Evolutionary conservation across 1,140 invertebrate genomes (phyloP), one percentile per base, ranked within the genome.

Genomic region (Ericerus pela): DNA sequence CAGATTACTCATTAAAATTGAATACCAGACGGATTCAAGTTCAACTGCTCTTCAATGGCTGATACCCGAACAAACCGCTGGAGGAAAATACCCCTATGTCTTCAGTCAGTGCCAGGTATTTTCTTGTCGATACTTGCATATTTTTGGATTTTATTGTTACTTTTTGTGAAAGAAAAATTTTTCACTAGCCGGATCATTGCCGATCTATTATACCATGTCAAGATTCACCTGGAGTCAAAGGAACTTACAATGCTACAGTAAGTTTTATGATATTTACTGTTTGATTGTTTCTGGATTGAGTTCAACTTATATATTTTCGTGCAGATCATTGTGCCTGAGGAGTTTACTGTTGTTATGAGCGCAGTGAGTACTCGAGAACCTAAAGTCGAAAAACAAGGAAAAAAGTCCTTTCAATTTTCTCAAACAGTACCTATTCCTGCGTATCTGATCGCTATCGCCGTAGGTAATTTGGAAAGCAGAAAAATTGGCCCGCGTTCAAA

Each of bases 171-270:
- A 31, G 22, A 36, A 14, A 6, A 6, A 57, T 56, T 52, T 53
- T 36, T 59, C 33, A 58, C 16, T 28, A 93, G 82, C 81, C 92
- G 11, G 92, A 95, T 62, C 87, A 93, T 73, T 83, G 84, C 1
- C 74, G 91, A 51, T 87, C 88, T 8, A 78, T 96, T 56, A 57
- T 94, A 12, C 93, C 94, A 2, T 95, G 91, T 66, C 92, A 96
- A 76, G 93, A 97, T 71, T 87, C 90, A 0, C 92, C 93, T 2
- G 75, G 78, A n/a, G 84, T 93, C 0, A 97, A 96, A 72, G 78
- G 79, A 57, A 82, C 85, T 2, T 96, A 93, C 65, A 76, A 77
- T 55, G 90, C 92, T 2, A 77, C 79, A 60, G 83, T 94, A 71
- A 71, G 68, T 66, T 59, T 51, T 28, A 20, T 54, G 18, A 4